Evolutionary conservation across 1,140 invertebrate genomes (phyloP).

Genomic region (Sitodiplosis mosellana): DNA sequence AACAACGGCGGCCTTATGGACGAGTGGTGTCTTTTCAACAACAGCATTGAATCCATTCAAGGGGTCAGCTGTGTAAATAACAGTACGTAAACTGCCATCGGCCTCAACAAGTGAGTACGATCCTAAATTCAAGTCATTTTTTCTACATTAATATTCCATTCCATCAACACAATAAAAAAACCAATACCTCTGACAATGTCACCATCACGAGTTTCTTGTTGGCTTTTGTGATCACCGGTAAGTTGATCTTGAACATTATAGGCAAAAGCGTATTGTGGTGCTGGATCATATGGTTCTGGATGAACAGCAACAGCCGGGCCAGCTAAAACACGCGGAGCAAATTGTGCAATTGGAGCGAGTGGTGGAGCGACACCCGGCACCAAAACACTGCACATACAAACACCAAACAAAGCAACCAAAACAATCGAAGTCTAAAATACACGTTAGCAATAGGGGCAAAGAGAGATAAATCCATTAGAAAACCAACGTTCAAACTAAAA

Average conservation of each 20-base stretch:
- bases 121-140: slow-evolving; percentile 10
- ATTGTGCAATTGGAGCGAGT: no score
- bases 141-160: neutral
- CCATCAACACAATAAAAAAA: no score
- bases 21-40: slow-evolving; percentile 12
- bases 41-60: slow-evolving; percentile 26
- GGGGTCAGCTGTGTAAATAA: slow-evolving; percentile 24
- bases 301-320: neutral
- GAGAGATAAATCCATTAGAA: no score
- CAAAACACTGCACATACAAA: no score
- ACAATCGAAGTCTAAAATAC: no score
- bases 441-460: no score
- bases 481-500: no score
- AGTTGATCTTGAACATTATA: slow-evolving; percentile 21
- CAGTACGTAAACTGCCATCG: slow-evolving; percentile 24
- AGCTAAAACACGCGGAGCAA: neutral
- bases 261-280: slow-evolving; percentile 30
- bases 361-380: no score
- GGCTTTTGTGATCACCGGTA: slow-evolving; percentile 1
- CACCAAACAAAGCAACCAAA: no score
- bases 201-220: slow-evolving; percentile 12
- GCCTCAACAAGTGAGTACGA: slow-evolving; percentile 28
- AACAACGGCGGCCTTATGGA: slow-evolving; percentile 5
- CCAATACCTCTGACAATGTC: slow-evolving; percentile 12
- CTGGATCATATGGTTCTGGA: slow-evolving; percentile 22